These are phyloP conservation scores for Ophioninae sp. DNA, from an alignment of 2,888 invertebrate genomes.

Conservation along the genomic window DNA sequence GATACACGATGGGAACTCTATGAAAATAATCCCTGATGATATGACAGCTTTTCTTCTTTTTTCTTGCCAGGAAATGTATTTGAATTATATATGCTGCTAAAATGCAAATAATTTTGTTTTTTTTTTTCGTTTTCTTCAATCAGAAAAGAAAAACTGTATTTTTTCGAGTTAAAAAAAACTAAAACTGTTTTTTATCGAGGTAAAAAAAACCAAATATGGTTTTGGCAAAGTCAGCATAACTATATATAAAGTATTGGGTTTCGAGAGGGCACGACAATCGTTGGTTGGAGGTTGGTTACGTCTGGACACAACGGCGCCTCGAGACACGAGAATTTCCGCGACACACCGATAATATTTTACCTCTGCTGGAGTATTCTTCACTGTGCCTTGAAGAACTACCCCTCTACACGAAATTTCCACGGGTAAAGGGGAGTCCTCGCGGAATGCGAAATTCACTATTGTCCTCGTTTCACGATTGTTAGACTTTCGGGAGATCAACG, in stretches of 20 bases:
- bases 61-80: too few relatives aligned
- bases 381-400: neutral
- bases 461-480: constrained; percentile 77
- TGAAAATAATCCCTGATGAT: constrained; percentile 13
- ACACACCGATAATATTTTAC: constrained; percentile 71
- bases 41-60: too few relatives aligned
- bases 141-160: too few relatives aligned
- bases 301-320: constrained; percentile 78
- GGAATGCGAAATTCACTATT: constrained; percentile 71
- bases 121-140: too few relatives aligned
- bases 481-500: constrained; percentile 65
- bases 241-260: neutral
- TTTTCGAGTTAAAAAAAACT: too few relatives aligned
- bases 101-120: too few relatives aligned
- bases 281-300: constrained; percentile 63
- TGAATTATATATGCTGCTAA: too few relatives aligned
- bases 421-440: constrained; percentile 2
- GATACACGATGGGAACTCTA: constrained; percentile 6
- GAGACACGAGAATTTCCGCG: constrained; percentile 75
- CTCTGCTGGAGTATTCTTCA: constrained; percentile 40
- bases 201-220: neutral
- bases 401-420: constrained; percentile 30
- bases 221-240: constrained; percentile 23
- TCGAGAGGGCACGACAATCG: constrained; percentile 15
- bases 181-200: too few relatives aligned